These are phyloP conservation scores for Campylorhamphus procurvoides DNA, from an alignment of 2,113 vertebrate genomes.

Conservation along the genomic window DNA sequence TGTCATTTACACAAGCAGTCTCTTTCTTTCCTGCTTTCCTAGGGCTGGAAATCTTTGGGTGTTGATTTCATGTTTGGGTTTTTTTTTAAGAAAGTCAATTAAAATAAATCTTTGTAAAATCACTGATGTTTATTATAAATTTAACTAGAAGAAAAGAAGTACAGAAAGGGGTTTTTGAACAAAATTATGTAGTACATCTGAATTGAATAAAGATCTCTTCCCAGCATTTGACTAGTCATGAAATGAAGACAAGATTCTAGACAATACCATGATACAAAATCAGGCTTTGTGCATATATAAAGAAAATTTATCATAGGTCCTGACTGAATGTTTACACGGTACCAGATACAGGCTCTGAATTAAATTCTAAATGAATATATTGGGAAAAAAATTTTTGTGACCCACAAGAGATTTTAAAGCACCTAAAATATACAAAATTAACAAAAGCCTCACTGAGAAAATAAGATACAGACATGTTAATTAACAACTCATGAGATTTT, in stretches of 20 bases:
- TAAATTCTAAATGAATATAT: slow-evolving; percentile 14
- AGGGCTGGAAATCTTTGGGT: neutral
- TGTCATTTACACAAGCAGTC: neutral
- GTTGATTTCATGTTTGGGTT: neutral
- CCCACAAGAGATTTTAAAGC: slow-evolving; percentile 20
- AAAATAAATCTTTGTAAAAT: slow-evolving; percentile 1
- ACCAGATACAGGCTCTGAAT: neutral
- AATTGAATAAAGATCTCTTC: neutral
- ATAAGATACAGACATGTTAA: neutral
- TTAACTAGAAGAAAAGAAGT: neutral
- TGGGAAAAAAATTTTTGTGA: neutral
- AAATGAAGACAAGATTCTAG: neutral
- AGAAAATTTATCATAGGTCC: neutral
- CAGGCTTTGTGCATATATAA: neutral
- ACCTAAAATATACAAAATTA: slow-evolving; percentile 34
- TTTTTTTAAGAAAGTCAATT: neutral
- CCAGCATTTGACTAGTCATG: neutral
- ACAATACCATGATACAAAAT: neutral
- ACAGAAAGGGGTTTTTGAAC: neutral
- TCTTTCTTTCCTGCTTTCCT: neutral
- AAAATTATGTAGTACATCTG: neutral
- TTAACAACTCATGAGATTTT: slow-evolving; percentile 14
- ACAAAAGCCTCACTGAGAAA: slow-evolving; percentile 45
- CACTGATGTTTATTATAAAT: neutral
- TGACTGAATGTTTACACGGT: neutral